A percentile compares a stretch with the other conserved stretches of the same genome.
These are phyloP conservation scores for Chelmon rostratus DNA, from an alignment of 2,797 vertebrate species.

Conservation along the genomic window DNA sequence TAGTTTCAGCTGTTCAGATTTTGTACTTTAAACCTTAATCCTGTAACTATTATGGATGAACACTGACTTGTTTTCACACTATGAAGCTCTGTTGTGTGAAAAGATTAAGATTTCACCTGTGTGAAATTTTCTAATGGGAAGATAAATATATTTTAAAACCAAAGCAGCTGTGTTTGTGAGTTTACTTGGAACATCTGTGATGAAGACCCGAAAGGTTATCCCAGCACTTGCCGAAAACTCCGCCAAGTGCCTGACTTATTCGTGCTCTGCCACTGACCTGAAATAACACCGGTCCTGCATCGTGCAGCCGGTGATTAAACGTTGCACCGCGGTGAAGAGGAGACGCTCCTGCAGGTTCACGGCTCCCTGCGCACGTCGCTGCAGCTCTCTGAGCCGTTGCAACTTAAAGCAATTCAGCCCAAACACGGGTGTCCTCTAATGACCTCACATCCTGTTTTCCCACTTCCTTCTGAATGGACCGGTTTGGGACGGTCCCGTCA, in stretches of 20 bases:
- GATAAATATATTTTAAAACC: constrained; percentile 31
- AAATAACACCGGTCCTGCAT: not conserved
- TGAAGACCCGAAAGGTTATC: not conserved
- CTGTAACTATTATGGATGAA: not conserved
- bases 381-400: not conserved
- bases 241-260: not conserved
- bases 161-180: constrained; percentile 6
- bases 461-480: constrained; percentile 75
- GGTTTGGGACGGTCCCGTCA: constrained; percentile 71
- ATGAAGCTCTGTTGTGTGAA: not conserved
- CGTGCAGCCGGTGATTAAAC: not conserved
- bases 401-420: constrained; percentile 39
- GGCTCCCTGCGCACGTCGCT: not conserved
- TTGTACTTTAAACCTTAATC: not conserved
- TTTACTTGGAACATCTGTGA: not conserved
- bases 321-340: no score
- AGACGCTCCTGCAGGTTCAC: not conserved
- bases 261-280: constrained; percentile 12
- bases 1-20: no score
- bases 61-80: not conserved
- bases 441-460: constrained; percentile 84
- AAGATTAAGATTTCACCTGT: not conserved
- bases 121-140: constrained; percentile 14
- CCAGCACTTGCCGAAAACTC: not conserved
- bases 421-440: constrained; percentile 61